Evolutionary conservation across 1,140 invertebrate species (phyloP), one percentile per base, ranked within the genome.

Genomic region (Muscidifurax raptorellus): DNA sequence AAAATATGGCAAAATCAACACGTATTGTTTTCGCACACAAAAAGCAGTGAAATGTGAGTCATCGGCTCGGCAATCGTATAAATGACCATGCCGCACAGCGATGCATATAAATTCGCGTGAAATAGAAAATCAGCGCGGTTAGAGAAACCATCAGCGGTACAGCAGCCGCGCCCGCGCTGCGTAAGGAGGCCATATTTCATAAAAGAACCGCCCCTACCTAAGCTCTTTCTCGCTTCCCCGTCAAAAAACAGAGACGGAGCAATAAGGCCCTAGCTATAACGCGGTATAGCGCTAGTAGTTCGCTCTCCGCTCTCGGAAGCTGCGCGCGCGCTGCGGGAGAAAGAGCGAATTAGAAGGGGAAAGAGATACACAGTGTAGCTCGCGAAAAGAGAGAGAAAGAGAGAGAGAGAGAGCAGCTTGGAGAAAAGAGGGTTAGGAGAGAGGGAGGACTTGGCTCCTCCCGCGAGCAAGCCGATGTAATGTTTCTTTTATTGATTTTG

Each of bases 401-500:
- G 80, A 74, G 30, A 25, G 22, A 82, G 69, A 32, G 27, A 47
- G 69, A 74, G n/a, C n/a, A n/a, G 64, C 75, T 52, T 64, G 52
- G 64, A 74, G 72, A 66, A 67, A 69, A 67, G 59, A 28, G 30
- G 82, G 59, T 22, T 52, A 78, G 40, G 47, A 18, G 67, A 78
- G 75, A 18, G 72, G 83, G 64, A 44, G 47, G 47, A 80, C 52
- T 85, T 86, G 87, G 87, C 86, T 82, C 90, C 89, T 91, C 88
- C 89, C 88, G 91, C 89, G 91, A 92, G 91, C 64, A 78, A 90
- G 90, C 89, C 92, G 89, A 93, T 93, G 91, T 93, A 93, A 93
- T 93, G 92, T 93, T 93, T 93, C 92, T 93, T 92, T 93, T 93
- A 93, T 93, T 93, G 92, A 93, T 93, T 93, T 93, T 92, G 91